Evolutionary conservation across 2,113 vertebrate species (phyloP), one percentile per base, ranked within the genome.

Genomic region (Bambusicola thoracicus): DNA sequence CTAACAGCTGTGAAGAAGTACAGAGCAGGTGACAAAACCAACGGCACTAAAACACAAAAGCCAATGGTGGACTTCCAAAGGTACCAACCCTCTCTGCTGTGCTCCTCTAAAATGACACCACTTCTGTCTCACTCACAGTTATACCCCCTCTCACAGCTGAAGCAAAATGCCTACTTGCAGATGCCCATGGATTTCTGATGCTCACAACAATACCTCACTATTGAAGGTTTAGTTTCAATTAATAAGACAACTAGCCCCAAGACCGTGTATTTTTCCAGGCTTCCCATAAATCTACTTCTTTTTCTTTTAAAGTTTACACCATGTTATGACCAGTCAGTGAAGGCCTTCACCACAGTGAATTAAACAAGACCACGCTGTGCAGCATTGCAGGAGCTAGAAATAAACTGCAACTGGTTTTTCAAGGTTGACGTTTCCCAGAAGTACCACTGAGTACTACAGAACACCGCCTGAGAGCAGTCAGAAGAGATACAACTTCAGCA

Each of bases 11-110:
- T 11, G 13, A 77, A 80, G n/a, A 82, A 67, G 75, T 41, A 74
- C 43, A 69, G 53, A 96, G 84, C 40, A 70, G 68, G 73, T 85
- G 75, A 74, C 53, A 95, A 46, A 85, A 81, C 34, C 83, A 94
- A 56, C 48, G 66, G 30, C 70, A 80, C 83, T 85, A 11, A 53
- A 88, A 81, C 75, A 56, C 30, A 18, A 69, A 89, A 90, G 36
- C 29, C 66, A 68, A 14, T 43, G 51, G 38, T 30, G 68, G 49
- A 74, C 55, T 85, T 80, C 1, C 48, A 21, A 22, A 85, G 16
- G 41, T 70, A 59, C 68, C 72, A 82, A 24, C 16, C 3, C 32
- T 55, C 62, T 63, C 15, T 78, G 89, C 34, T 44, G 7, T 44
- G 18, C 59, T 61, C 24, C 65, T 0, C 8, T 63, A 68, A 90